Evolutionary conservation across 2,888 invertebrate species (phyloP).

Genomic region (Drosophila nr. fundita): DNA sequence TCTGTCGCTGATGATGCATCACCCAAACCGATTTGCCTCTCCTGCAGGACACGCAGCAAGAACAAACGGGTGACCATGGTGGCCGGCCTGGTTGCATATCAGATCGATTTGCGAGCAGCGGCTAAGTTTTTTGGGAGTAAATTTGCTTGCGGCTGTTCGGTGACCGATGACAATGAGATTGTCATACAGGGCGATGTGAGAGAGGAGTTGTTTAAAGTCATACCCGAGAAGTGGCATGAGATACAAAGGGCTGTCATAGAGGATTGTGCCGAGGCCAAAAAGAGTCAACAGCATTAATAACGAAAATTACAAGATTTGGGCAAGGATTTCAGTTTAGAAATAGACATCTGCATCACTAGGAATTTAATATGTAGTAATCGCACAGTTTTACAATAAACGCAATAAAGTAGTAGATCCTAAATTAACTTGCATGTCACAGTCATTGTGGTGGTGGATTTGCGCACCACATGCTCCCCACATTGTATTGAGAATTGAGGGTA

Average conservation of each 20-base stretch:
- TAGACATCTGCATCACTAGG: constrained; percentile 39
- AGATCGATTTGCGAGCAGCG: constrained; percentile 48
- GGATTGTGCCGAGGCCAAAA: constrained; percentile 38
- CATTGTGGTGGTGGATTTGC: constrained; percentile 23
- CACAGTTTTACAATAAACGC: constrained; percentile 59
- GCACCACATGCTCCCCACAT: constrained; percentile 41
- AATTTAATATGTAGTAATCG: constrained; percentile 65
- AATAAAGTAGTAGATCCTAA: constrained; percentile 45
- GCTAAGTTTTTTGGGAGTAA: constrained; percentile 50
- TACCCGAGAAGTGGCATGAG: constrained; percentile 48
- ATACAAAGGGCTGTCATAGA: constrained; percentile 18
- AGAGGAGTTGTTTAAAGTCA: constrained; percentile 38
- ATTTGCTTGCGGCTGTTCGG: constrained; percentile 50
- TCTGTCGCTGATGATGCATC: constrained; percentile 22
- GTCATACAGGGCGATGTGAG: constrained; percentile 52
- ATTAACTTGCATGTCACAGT: constrained; percentile 62
- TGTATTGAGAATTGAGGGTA: constrained; percentile 44
- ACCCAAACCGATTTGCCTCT: constrained; percentile 27
- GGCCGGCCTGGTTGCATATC: constrained; percentile 34
- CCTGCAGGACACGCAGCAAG: constrained; percentile 46
- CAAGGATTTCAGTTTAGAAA: constrained; percentile 30
- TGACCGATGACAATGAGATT: constrained; percentile 37
- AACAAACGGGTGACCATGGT: constrained; percentile 51
- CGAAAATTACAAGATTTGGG: not conserved
- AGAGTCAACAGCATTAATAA: constrained; percentile 2